A percentile compares a stretch with the other conserved stretches of the same genome.
Conservation (phyloP, 2,797 vertebrate genomes). For the Gymnodraco acuticeps region DNA sequence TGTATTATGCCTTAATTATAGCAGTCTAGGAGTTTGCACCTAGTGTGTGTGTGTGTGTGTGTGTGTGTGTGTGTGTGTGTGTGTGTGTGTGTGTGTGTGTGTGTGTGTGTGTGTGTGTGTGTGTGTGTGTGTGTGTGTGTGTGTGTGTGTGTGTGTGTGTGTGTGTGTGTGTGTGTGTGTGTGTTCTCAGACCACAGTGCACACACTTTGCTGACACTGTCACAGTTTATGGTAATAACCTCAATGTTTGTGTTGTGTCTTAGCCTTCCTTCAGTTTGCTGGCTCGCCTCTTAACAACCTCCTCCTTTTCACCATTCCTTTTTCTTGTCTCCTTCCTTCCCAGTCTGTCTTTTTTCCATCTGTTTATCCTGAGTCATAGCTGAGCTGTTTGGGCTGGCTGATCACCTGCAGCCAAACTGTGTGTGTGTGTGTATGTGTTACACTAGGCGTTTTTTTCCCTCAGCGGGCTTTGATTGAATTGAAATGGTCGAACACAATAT, state of each 20-base stretch:
- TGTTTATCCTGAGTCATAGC: slow-evolving; percentile 34
- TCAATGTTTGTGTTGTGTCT: slow-evolving; percentile 44
- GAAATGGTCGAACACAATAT: neutral
- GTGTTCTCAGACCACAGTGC: too few species aligned
- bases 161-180: too few species aligned
- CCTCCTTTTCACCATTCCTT: slow-evolving; percentile 8
- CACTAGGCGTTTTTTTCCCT: neutral
- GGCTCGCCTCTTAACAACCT: slow-evolving; percentile 12
- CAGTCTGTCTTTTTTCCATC: slow-evolving; percentile 6
- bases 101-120: too few species aligned
- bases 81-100: too few species aligned
- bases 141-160: too few species aligned
- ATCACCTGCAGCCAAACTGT: slow-evolving; percentile 23
- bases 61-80: too few species aligned
- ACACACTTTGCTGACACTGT: slow-evolving; percentile 23
- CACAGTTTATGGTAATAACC: slow-evolving; percentile 35
- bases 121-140: too few species aligned
- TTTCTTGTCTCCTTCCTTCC: neutral
- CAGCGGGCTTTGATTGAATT: neutral
- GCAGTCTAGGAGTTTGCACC: neutral
- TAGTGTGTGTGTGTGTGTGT: neutral
- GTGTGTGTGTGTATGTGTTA: neutral
- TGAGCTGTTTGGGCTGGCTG: slow-evolving; percentile 16
- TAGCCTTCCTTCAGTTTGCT: slow-evolving; percentile 8
- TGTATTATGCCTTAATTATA: slow-evolving; percentile 1